Base-by-base conservation (phyloP, 2,113 vertebrate genomes). In the Melanotaenia duboulayi region DNA sequence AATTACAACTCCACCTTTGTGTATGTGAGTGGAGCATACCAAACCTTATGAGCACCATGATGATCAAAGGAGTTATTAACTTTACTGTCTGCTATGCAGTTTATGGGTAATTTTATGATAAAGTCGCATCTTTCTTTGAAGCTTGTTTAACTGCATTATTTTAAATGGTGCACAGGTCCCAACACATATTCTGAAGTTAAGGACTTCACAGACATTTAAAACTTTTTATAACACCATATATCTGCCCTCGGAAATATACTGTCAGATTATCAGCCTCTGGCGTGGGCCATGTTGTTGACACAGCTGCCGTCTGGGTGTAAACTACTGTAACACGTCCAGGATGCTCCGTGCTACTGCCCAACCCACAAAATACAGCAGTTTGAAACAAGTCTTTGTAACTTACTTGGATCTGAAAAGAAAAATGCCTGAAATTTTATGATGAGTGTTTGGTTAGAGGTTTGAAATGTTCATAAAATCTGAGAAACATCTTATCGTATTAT, bases 271-370 rank as follows among this genome's bases (percentile, higher is more conserved):
- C 78, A 72, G 71, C 63, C 22, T 64, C 35, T 46, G 60, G 28
- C 32, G 19, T 52, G 46, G 61, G 57, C 66, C 25, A 1, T 10
- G 48, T 0, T 91, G 85, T 91, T 92, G 88, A 91, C 91, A 86
- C 91, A 91, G 90, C 90, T 92, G 90, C 86, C 70, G 35, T 13
- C 49, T 69, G 87, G 84, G 78, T 73, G 66, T 82, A 66, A 86
- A 82, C 74, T 9, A 40, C 39, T 40, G 39, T 42, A 77, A 62
- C 44, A 24, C 66, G 56, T 40, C 65, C 80, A 88, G 81, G 77
- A 88, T 88, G 77, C 68, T 65, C 73, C 74, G 70, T 52, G 7
- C 44, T 10, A 28, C 51, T 65, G 51, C 77, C 63, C 75, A 64
- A 46, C 50, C 55, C 7, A 16, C 42, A 0, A 70, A 69, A 66